phyloP scores from a whole-genome alignment of 2,888 invertebrate species.

The Leucozona laternaria region DNA sequence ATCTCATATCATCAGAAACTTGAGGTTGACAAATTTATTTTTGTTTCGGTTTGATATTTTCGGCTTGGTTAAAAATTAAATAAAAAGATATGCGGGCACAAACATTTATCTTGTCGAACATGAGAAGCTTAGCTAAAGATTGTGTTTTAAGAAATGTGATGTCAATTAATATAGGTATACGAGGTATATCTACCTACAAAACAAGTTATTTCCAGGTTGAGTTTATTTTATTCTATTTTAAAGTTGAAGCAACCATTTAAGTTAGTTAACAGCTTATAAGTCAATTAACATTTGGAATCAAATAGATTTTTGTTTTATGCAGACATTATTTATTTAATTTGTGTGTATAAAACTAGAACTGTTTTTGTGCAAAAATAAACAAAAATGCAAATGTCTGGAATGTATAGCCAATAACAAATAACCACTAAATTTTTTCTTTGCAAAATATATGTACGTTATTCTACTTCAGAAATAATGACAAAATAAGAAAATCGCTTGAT shows the following conservation, averaged over 20 bases:
- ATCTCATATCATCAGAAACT: not conserved
- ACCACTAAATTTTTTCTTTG: no score
- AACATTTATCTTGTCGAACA: not conserved
- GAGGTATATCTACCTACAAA: no score
- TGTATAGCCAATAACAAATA: no score
- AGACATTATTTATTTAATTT: no score
- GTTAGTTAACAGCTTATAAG: not conserved
- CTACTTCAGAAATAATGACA: no score
- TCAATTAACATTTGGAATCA: not conserved
- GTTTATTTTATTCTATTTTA: not conserved
- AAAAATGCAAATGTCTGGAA: no score
- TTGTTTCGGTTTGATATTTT: not conserved
- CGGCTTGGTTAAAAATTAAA: not conserved
- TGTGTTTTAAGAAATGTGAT: not conserved
- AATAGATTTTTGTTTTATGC: not conserved
- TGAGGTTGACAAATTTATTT: not conserved
- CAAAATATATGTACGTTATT: no score
- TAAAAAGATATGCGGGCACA: not conserved
- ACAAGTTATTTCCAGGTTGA: not conserved
- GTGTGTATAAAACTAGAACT: no score
- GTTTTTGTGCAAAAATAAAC: no score
- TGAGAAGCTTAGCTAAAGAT: not conserved
- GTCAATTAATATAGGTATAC: not conserved
- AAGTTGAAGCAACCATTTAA: not conserved
- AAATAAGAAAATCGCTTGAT: no score